Evolutionary conservation across 2,113 vertebrate genomes (phyloP), one percentile per base, ranked within the genome.

Genomic region (Peucedramus taeniatus): DNA sequence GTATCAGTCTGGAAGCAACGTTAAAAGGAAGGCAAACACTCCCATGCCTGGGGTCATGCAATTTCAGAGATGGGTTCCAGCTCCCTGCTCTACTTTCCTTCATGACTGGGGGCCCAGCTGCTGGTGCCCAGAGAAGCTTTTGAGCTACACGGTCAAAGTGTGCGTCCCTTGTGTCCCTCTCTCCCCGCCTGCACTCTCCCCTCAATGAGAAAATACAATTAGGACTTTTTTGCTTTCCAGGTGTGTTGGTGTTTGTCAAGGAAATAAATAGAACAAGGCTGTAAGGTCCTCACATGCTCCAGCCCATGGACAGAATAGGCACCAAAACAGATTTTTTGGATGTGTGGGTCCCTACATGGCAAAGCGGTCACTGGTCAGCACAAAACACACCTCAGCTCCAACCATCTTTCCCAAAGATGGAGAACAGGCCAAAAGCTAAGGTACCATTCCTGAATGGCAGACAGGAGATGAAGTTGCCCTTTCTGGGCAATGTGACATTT

Each of bases 21-120:
- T 81, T 90, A 83, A 95, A 91, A 90, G 61, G 37, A 68, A 91
- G 60, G 47, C 35, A 89, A 94, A 81, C 39, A 92, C 40, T 40
- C 51, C 76, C 44, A 26, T 68, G 47, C 35, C 86, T 86, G 51
- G 22, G 64, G 56, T 93, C 94, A 44, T 31, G 13, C 45, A 57
- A 17, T 78, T 93, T 90, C 64, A 88, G 79, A 86, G 44, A 39
- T 4, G 1, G 57, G 40, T 70, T 92, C 59, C 60, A 90, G 22
- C 61, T 85, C 80, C 61, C 60, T 89, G 68, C 39, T 81, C 72
- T 64, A 31, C 44, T 90, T 60, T 74, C 17, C 85, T 86, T 50
- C 47, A 2, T 78, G 82, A 60, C 45, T 7, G 2, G 83, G 45
- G 45, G 53, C 45, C 69, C 56, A 66, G 70, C 60, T 9, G 3